Base-by-base conservation (phyloP, 1,140 invertebrate species). In the Halesus radiatus region DNA sequence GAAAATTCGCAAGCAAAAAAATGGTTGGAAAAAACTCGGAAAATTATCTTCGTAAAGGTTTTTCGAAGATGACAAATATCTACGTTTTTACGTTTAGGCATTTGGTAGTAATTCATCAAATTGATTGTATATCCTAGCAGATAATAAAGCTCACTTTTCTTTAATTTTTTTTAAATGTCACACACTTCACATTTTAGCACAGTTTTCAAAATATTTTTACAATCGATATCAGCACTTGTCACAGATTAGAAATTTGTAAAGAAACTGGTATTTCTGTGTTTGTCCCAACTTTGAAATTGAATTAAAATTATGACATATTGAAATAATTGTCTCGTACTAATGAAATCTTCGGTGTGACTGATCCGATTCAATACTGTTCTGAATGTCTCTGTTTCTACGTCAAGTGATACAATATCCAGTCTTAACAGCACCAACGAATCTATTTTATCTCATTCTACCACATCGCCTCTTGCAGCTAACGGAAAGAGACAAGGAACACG, bases 251-350 rank as follows among this genome's bases (percentile, higher is more conserved):
- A 8, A 32, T 45, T 45, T 45, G 8, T 13, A 45, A 23, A 20
- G 18, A 60, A 60, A 60, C 23, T 60, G 7, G 18, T 20, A 45
- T 10, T 45, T 45, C 56, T n/a, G 5, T 16, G 54, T 56, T 20
- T 23, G 60, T 26, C 10, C 29, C 29, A 66, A 66, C 62, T 29
- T 29, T n/a, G 20, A 16, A 54, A 72, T 72, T 72, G 60, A 76
- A 76, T 76, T 76, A 78, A 78, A 78, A 78, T 78, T 53, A 78
- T 78, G 37, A 70, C 77, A 79, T 72, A 79, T 79, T 58, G 52
- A 79, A 78, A 66, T 45, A 45, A 45, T 79, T 79, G 77, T 73
- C 77, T 72, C 37, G 50, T 29, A 54, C 52, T 66, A 79, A 79
- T 79, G 77, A 70, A 72, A 72, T 79, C 77, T 73, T 56, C 66